Evolutionary conservation across 2,797 vertebrate species (phyloP), one percentile per base, ranked within the genome.

Genomic region (Fundulus diaphanus): DNA sequence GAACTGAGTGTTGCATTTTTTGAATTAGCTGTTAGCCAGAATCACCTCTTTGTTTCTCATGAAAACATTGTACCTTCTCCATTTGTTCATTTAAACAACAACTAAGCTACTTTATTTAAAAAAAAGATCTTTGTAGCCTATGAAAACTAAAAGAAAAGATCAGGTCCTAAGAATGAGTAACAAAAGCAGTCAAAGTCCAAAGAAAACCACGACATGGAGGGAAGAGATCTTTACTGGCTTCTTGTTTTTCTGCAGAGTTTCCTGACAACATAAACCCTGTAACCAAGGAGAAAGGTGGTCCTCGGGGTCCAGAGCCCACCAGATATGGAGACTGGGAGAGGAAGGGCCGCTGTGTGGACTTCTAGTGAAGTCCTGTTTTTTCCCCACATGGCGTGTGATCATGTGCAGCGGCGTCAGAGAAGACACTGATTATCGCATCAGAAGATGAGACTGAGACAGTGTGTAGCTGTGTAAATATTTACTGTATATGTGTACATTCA

Each of bases 301-400:
- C 98, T 44, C 95, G 91, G 82, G 98, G 98, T 73, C 98, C 97
- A 16, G 98, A 99, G 93, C 98, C 98, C 71, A 99, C 98, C 1
- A 97, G 98, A 74, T 99, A 97, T 0, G 98, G 98, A 88, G 98
- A 99, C 75, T 99, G 98, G 98, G 98, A 99, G 88, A 96, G 97
- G 84, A 99, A 97, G 92, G 98, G 98, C 78, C 97, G 98, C 80
- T 99, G 98, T 86, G 96, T 99, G 80, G 98, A 99, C 91, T 99
- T 99, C 90, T 99, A 96, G 90, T 31, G 54, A 0, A 12, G n/a
- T 18, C 40, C 15, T 33, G 7, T 2, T 27, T 8, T 3, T 33
- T 35, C 70, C 49, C 12, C 20, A 11, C 16, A 4, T 70, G n/a
- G 27, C 40, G 44, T 59, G 1, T 57, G 18, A 35, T 46, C 4